A percentile compares a stretch with the other conserved stretches of the same genome.
Conservation (phyloP, 2,797 vertebrate genomes). For the Microhierax caerulescens region DNA sequence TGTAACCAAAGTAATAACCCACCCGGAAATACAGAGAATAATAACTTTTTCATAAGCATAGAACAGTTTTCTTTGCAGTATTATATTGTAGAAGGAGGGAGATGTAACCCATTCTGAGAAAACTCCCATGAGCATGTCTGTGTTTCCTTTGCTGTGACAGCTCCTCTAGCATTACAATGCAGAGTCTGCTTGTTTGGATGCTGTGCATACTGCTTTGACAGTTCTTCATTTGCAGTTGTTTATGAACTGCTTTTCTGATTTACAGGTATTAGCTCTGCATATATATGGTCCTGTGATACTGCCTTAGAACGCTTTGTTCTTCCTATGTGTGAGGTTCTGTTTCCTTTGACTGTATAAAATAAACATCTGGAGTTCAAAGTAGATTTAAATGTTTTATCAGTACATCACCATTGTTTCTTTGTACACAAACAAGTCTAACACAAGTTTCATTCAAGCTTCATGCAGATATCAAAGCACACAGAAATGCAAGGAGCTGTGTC, state of each 20-base stretch:
- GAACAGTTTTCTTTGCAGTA: background rate
- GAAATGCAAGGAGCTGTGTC: background rate
- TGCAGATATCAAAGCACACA: background rate
- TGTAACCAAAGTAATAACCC: background rate
- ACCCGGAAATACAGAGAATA: background rate
- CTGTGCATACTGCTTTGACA: background rate
- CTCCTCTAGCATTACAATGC: background rate
- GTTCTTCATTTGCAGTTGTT: background rate
- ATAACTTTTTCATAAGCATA: background rate
- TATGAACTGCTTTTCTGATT: background rate
- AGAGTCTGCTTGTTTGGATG: background rate
- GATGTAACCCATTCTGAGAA: background rate
- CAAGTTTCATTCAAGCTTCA: background rate
- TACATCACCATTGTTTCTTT: background rate
- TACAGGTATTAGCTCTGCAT: background rate
- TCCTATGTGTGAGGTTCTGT: background rate
- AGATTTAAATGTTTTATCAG: background rate
- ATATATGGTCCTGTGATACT: background rate
- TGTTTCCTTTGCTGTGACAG: background rate
- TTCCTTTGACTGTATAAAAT: background rate
- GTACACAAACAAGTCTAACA: background rate
- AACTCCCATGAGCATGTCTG: background rate
- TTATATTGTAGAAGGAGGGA: background rate
- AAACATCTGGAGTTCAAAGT: slow-evolving; percentile 1
- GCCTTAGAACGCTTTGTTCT: background rate